A percentile compares a stretch with the other conserved stretches of the same genome.
Evolutionary conservation across 2,797 vertebrate species (phyloP).

Genomic region (Dendrocincla tyrannina): DNA sequence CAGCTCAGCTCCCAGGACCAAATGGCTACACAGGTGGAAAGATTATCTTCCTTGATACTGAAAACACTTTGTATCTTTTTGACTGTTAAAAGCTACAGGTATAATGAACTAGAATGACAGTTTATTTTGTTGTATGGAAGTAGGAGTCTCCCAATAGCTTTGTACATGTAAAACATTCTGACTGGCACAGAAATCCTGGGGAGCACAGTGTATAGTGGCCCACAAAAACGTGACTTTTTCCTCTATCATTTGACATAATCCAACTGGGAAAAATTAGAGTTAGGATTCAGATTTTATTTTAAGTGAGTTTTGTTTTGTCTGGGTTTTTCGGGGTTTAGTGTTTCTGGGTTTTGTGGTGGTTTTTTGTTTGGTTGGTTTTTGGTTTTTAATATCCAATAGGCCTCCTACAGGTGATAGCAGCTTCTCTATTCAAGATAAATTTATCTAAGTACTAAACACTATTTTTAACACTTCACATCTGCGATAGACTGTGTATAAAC

Average conservation of each 20-base stretch:
- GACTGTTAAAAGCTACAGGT: slow-evolving; percentile 3
- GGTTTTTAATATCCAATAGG: background rate
- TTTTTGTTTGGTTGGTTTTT: background rate
- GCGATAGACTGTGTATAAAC: slow-evolving; percentile 17
- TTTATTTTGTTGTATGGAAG: background rate
- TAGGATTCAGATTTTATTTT: background rate
- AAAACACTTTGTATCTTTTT: slow-evolving; percentile 98
- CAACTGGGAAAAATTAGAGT: background rate
- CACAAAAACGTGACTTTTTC: background rate
- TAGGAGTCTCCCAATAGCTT: background rate
- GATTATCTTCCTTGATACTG: slow-evolving; percentile 96
- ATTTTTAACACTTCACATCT: slow-evolving; percentile 9
- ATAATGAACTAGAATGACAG: background rate
- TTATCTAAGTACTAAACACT: background rate
- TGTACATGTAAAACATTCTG: background rate
- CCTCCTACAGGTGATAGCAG: background rate
- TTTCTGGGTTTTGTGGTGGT: background rate
- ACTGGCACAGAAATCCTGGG: background rate
- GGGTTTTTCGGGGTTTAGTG: background rate
- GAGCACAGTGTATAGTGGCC: background rate
- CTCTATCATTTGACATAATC: background rate
- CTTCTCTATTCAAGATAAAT: slow-evolving; percentile 22
- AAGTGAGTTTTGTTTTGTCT: background rate
- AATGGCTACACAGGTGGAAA: slow-evolving; percentile 93
- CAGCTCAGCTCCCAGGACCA: slow-evolving; percentile 92